Conservation (phyloP, 1,140 invertebrate species). For the Drosophila prosaltans region DNA sequence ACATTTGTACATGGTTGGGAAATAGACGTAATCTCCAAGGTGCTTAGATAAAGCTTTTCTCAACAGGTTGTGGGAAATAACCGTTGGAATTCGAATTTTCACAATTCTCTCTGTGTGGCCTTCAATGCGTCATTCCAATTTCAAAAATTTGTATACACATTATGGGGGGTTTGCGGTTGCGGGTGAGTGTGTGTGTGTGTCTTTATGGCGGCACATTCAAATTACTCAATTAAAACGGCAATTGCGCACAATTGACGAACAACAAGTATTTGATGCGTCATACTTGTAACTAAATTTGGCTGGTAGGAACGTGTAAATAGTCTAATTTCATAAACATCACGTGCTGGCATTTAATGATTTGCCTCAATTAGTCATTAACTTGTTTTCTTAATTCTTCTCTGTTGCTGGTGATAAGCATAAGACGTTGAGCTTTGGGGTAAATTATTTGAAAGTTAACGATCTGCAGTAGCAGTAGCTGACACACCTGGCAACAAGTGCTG, state of each 20-base stretch:
- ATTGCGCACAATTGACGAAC: constrained; percentile 64
- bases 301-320: constrained; percentile 4
- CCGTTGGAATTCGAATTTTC: constrained; percentile 2
- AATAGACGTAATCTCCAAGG: constrained; percentile 67
- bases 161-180: not conserved
- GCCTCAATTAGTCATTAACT: constrained; percentile 19
- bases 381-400: constrained; percentile 15
- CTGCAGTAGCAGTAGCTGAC: not conserved
- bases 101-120: not conserved
- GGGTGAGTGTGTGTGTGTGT: constrained; percentile 15
- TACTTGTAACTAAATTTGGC: not conserved
- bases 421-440: not conserved
- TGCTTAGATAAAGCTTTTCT: constrained; percentile 60
- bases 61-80: constrained; percentile 60
- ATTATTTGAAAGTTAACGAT: constrained; percentile 16
- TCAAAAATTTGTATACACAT: constrained; percentile 39
- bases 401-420: constrained; percentile 10
- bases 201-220: constrained; percentile 46
- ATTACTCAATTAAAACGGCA: constrained; percentile 64
- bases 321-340: constrained; percentile 13
- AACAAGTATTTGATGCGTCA: constrained; percentile 44
- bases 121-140: constrained; percentile 35
- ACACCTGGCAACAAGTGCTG: constrained; percentile 22
- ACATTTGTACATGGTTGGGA: constrained; percentile 53
- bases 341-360: constrained; percentile 9